phyloP scores from a whole-genome alignment of 1,140 invertebrate species.

The Oreohelix idahoensis region DNA sequence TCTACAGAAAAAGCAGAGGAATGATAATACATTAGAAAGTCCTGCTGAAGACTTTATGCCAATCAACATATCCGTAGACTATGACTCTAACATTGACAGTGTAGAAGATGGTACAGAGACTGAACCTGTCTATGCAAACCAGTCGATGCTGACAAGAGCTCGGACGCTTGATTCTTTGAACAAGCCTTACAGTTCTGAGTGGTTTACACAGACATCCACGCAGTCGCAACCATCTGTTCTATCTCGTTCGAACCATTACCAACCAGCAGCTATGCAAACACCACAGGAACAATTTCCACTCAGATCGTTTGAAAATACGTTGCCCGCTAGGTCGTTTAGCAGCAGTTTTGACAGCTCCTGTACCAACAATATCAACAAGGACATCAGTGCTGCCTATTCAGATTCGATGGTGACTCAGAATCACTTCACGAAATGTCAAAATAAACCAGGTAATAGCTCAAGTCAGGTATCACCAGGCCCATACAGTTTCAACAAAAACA shows the following conservation, averaged over 20 bases:
- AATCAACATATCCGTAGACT: conserved; percentile 11
- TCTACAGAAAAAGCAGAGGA: background rate
- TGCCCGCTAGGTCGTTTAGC: background rate
- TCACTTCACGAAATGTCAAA: too few species aligned
- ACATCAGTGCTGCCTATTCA: too few species aligned
- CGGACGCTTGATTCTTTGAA: background rate
- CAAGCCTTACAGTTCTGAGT: background rate
- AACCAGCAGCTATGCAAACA: background rate
- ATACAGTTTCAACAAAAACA: too few species aligned
- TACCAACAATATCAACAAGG: too few species aligned
- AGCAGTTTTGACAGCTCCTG: too few species aligned
- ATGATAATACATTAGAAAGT: background rate
- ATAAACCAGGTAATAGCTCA: too few species aligned
- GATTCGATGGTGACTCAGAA: too few species aligned
- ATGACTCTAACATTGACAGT: conserved; percentile 13
- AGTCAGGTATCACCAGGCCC: too few species aligned
- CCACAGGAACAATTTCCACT: background rate
- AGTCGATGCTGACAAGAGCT: background rate
- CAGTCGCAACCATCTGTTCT: background rate
- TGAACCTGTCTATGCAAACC: background rate
- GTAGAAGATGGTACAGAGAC: background rate
- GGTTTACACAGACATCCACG: background rate
- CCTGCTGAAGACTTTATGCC: conserved; percentile 22
- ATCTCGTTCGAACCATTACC: background rate
- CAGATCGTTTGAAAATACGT: background rate